Evolutionary conservation across 2,797 vertebrate genomes (phyloP), one percentile per base, ranked within the genome.

Genomic region (Rhynchonycteris naso): DNA sequence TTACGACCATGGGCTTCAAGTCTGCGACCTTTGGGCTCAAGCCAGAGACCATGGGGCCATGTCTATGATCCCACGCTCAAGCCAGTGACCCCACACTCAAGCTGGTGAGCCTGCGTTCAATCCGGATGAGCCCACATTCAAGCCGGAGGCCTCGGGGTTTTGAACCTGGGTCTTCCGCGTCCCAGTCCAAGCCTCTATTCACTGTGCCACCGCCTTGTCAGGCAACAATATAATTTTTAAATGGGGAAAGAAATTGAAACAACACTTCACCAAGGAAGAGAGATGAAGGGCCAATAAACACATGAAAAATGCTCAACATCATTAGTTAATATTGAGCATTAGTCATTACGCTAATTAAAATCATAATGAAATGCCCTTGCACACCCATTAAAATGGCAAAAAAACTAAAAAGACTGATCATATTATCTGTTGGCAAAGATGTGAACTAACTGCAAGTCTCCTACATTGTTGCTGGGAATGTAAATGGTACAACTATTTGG

Each of bases 341-440:
- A 82, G 71, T 92, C 54, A 94, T 90, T 79, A 72, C 83, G 35
- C n/a, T 68, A 91, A 93, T 94, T 93, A 84, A 95, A 93, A 79
- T 7, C 52, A 82, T n/a, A 92, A 54, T 47, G 54, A 92, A 93
- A 84, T 88, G 76, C 21, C 35, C 85, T 38, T 72, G 50, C 7
- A 72, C 61, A 92, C 8, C 7, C 56, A 87, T 65, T 65, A 88
- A 50, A 75, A 91, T 38, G 56, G 10, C 28, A 91, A 96, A 71
- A 94, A 90, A 68, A 38, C 58, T 68, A 9, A 38, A 82, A 78
- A 90, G 56, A 65, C 26, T 90, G 80, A 72, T 33, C 7, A 28
- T 59, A 50, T 54, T 52, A 80, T 61, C 71, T 92, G 65, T 19
- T 92, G 69, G 65, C 81, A 81, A 74, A 38, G 30, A 92, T 43